These are phyloP conservation scores for Brienomyrus brachyistius DNA, from an alignment of 2,113 vertebrate species.

Conservation along the genomic window DNA sequence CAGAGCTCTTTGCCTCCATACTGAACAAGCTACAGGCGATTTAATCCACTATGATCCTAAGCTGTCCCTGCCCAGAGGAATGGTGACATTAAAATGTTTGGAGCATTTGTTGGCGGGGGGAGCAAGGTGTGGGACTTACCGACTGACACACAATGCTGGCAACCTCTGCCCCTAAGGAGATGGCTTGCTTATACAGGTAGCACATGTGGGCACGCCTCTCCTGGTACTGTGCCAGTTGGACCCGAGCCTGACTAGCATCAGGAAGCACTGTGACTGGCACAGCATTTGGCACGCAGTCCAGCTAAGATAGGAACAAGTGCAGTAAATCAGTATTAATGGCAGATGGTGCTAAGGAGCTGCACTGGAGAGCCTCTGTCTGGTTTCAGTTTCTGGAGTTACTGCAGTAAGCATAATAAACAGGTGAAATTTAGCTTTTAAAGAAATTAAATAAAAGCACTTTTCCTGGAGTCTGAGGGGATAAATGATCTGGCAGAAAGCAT, in stretches of 20 bases:
- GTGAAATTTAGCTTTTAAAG: background rate
- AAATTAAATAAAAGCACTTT: background rate
- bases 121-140: conserved; percentile 50
- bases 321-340: background rate
- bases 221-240: conserved; percentile 49
- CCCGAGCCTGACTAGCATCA: conserved; percentile 39
- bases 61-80: background rate
- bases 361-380: background rate
- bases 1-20: background rate
- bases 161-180: conserved; percentile 64
- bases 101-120: background rate
- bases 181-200: conserved; percentile 57
- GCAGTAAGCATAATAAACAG: background rate
- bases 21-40: background rate
- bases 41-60: background rate
- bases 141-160: conserved; percentile 65
- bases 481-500: background rate
- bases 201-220: conserved; percentile 57
- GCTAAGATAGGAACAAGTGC: conserved; percentile 44
- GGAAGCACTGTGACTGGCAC: conserved; percentile 35
- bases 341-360: background rate
- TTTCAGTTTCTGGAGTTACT: background rate
- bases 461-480: background rate
- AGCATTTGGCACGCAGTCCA: conserved; percentile 53
- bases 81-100: background rate